These are phyloP conservation scores for Hydrolagus colliei DNA, from an alignment of 2,797 vertebrate species.

Conservation along the genomic window DNA sequence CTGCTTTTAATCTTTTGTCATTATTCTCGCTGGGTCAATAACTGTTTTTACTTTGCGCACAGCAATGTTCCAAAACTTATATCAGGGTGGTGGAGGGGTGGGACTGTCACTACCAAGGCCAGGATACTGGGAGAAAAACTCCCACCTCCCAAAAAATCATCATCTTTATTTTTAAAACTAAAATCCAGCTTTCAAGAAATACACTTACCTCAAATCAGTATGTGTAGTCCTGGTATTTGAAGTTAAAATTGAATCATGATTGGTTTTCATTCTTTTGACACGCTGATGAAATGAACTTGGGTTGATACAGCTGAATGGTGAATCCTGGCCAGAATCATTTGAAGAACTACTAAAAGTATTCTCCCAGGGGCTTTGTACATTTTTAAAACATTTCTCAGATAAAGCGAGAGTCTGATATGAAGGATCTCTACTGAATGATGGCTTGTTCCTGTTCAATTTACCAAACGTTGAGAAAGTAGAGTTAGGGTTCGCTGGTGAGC, in stretches of 20 bases:
- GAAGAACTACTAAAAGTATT: slow-evolving; percentile 58
- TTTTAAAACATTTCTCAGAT: slow-evolving; percentile 45
- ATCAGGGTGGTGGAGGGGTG: too few species aligned
- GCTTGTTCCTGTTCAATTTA: neutral
- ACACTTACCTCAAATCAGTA: slow-evolving; percentile 45
- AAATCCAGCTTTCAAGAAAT: neutral
- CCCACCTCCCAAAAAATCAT: too few species aligned
- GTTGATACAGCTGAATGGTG: neutral
- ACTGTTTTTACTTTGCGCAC: too few species aligned
- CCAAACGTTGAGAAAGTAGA: neutral
- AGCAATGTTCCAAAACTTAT: too few species aligned
- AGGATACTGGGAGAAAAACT: too few species aligned
- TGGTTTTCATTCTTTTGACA: slow-evolving; percentile 79
- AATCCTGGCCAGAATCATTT: slow-evolving; percentile 54
- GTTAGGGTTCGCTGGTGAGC: slow-evolving; percentile 42
- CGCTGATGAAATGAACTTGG: slow-evolving; percentile 58
- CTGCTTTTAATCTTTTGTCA: too few species aligned
- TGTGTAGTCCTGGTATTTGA: slow-evolving; percentile 38
- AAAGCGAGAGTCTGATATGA: slow-evolving; percentile 30
- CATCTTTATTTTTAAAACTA: neutral
- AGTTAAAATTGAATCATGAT: slow-evolving; percentile 50
- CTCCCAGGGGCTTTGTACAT: slow-evolving; percentile 52
- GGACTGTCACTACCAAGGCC: too few species aligned
- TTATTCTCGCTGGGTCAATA: too few species aligned
- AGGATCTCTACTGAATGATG: neutral